Conservation (phyloP, 2,888 invertebrate genomes). For the Oconnorella tubifera region DNA sequence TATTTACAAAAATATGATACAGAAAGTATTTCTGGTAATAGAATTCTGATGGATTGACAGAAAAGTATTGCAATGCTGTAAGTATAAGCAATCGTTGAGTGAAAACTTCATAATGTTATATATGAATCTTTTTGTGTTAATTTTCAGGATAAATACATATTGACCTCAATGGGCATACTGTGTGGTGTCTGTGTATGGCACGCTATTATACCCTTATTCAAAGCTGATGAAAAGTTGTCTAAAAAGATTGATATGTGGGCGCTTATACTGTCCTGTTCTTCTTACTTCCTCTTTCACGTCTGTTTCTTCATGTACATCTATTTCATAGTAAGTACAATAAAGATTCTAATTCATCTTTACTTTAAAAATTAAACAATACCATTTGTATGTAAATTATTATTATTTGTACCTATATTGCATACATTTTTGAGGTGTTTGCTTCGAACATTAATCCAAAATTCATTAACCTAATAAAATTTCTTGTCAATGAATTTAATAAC, state of each 20-base stretch:
- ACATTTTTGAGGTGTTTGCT: neutral
- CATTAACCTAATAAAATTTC: too few species aligned
- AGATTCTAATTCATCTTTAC: too few species aligned
- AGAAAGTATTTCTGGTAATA: too few species aligned
- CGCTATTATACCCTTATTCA: conserved; percentile 35
- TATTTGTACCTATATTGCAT: neutral
- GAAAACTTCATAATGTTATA: too few species aligned
- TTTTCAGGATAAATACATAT: conserved; percentile 40
- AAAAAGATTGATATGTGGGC: conserved; percentile 26
- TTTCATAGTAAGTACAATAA: conserved; percentile 31
- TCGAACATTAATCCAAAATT: too few species aligned
- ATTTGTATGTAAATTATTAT: neutral
- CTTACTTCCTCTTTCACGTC: conserved; percentile 47
- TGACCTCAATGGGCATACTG: conserved; percentile 39
- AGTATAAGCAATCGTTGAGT: too few species aligned
- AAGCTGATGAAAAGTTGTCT: conserved; percentile 24
- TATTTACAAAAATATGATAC: too few species aligned
- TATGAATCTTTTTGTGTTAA: too few species aligned
- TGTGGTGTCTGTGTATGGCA: conserved; percentile 40
- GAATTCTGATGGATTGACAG: too few species aligned
- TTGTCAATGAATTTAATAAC: too few species aligned
- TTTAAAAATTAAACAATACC: neutral
- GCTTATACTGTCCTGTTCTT: conserved; percentile 37
- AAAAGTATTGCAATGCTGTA: too few species aligned
- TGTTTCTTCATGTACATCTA: conserved; percentile 47